Conservation (phyloP, 2,888 invertebrate species). For the Watsonalla cultraria region DNA sequence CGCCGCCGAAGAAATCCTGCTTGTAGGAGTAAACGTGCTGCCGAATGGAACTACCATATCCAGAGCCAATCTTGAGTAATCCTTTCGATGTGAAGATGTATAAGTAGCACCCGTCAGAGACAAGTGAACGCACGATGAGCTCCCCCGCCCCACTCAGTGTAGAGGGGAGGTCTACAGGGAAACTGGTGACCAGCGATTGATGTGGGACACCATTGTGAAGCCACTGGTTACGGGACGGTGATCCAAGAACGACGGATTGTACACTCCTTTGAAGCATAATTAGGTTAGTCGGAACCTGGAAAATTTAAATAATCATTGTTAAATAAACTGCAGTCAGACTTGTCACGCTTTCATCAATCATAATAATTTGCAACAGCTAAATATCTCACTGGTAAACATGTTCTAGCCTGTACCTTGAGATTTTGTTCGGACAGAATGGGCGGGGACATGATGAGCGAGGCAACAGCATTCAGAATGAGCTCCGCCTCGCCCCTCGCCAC, state of each 20-base stretch:
- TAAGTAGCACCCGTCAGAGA: conserved; percentile 93
- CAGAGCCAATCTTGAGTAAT: conserved; percentile 95
- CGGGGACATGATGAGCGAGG: conserved; percentile 92
- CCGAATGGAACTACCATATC: conserved; percentile 94
- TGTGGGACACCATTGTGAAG: conserved; percentile 91
- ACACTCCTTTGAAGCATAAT: conserved; percentile 93
- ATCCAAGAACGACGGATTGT: conserved; percentile 91
- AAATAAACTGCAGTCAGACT: too few relatives aligned
- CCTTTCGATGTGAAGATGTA: conserved; percentile 92
- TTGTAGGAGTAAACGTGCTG: conserved; percentile 94
- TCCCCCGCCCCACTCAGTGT: conserved; percentile 54
- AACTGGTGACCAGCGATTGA: conserved; percentile 84
- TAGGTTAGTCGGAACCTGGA: conserved; percentile 89
- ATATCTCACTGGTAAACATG: too few relatives aligned
- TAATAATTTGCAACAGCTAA: neutral
- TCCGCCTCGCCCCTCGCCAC: conserved; percentile 96
- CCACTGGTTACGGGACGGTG: conserved; percentile 91
- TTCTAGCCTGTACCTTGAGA: conserved; percentile 82
- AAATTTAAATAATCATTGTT: conserved; percentile 3
- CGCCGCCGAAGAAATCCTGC: conserved; percentile 87
- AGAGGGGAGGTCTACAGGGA: conserved; percentile 70
- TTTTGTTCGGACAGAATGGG: conserved; percentile 87
- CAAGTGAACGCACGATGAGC: conserved; percentile 80
- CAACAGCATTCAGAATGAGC: conserved; percentile 90
- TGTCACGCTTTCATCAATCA: neutral